A percentile compares a stretch with the other conserved stretches of the same genome.
phyloP scores from a whole-genome alignment of 2,888 invertebrate species.

The Dolichopus griseipennis region DNA sequence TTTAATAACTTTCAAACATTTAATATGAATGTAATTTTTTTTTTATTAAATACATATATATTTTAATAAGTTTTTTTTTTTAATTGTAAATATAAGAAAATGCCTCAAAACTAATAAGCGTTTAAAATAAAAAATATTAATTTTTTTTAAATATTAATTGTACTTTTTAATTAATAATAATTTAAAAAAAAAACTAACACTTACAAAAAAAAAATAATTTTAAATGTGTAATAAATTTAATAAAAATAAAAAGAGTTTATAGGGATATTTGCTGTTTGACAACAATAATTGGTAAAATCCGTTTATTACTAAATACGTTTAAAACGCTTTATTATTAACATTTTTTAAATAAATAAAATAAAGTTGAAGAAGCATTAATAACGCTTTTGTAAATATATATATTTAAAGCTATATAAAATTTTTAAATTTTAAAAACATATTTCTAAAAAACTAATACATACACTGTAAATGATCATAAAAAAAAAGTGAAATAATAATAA shows the following conservation, averaged over 20 bases:
- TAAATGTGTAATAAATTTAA: neutral
- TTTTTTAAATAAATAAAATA: too few relatives aligned
- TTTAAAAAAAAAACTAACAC: neutral
- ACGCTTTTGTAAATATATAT: too few relatives aligned
- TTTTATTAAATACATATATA: neutral
- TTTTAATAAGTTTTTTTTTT: neutral
- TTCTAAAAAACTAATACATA: too few relatives aligned
- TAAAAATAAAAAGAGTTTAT: neutral
- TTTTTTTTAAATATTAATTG: neutral
- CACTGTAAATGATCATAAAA: too few relatives aligned
- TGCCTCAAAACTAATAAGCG: neutral
- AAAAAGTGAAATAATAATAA: too few relatives aligned
- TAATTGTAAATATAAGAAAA: neutral
- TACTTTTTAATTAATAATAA: neutral
- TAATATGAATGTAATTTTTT: neutral
- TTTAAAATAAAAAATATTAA: neutral
- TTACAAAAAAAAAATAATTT: neutral
- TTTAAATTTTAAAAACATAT: too few relatives aligned
- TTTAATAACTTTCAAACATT: neutral
- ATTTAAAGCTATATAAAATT: too few relatives aligned
- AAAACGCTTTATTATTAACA: too few relatives aligned
- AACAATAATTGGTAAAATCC: neutral
- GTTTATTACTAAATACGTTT: too few relatives aligned
- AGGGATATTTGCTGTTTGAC: neutral
- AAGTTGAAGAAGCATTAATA: too few relatives aligned